Evolutionary conservation across 2,888 invertebrate species (phyloP), one percentile per base, ranked within the genome.

Genomic region (Dorcus parallelipipedus): DNA sequence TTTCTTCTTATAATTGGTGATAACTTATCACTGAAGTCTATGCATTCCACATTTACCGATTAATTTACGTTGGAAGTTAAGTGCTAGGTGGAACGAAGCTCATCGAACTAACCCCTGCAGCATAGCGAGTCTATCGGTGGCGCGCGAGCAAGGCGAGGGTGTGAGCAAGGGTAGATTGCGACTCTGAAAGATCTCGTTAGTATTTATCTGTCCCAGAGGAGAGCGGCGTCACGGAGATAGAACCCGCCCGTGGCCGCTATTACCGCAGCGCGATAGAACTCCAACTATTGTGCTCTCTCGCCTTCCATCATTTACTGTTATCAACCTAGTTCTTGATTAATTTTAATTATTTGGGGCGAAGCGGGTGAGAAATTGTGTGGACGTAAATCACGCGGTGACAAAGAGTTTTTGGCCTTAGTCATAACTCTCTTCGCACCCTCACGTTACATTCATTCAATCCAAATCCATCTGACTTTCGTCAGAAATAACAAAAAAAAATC

Each of bases 131-230:
- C 49, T 50, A 56, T 56, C 56, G 50, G 43, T 38, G 43, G 38
- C 38, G 38, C 58, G 43, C 58, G 62, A 63, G 64, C 60, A 64
- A 63, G 64, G 43, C 58, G 62, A 63, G 64, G 61, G 66, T 64
- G 64, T 60, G 64, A 66, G 70, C 67, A 74, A 73, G 76, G 76
- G 76, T 74, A 73, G 74, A 74, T 73, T 73, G 73, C 71, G 69
- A 71, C 68, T 72, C 73, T 72, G 74, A 75, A 75, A 76, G 75
- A 75, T 76, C 76, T 77, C 76, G 76, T 76, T 77, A 76, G 78
- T 78, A 77, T 78, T 78, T 78, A 78, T 77, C 74, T 73, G 71
- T 76, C 78, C 76, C 76, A 61, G 64, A 72, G 76, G 75, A 75
- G 64, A 66, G 51, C 55, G 61, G 70, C 66, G 68, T 63, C 64